Percentiles rank a stretch among this genome's conserved stretches.
These are phyloP conservation scores for Lontra canadensis DNA, from an alignment of 2,113 vertebrate species.

Conservation along the genomic window DNA sequence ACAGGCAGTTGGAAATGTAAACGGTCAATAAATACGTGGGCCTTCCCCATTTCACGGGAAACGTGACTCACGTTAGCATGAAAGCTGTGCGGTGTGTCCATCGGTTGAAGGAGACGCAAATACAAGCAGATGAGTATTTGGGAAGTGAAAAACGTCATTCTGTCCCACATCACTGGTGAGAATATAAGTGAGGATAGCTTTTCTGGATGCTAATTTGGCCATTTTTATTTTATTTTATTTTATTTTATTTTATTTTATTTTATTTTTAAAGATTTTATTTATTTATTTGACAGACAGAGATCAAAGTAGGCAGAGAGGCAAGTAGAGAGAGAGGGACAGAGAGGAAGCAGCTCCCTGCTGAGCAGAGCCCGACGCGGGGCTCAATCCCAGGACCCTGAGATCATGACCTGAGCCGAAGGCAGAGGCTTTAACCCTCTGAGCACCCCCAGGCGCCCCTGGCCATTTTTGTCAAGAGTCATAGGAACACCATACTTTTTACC, in stretches of 20 bases:
- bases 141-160: background rate
- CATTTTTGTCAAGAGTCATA: background rate
- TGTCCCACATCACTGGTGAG: background rate
- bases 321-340: too few species aligned
- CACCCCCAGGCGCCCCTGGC: too few species aligned
- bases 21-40: background rate
- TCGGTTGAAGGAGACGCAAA: background rate
- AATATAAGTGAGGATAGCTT: accelerated
- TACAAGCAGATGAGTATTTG: background rate
- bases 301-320: too few species aligned
- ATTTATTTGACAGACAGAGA: too few species aligned
- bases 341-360: too few species aligned
- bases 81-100: background rate
- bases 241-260: too few species aligned
- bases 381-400: too few species aligned
- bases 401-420: too few species aligned
- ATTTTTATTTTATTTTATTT: background rate
- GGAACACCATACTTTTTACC: background rate
- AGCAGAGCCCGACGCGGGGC: too few species aligned
- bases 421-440: too few species aligned
- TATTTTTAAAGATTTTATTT: too few species aligned
- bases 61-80: background rate
- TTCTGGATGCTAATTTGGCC: background rate
- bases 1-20: background rate
- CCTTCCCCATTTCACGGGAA: background rate